Conservation (phyloP, 2,888 invertebrate genomes). For the Yponomeuta malinellus region DNA sequence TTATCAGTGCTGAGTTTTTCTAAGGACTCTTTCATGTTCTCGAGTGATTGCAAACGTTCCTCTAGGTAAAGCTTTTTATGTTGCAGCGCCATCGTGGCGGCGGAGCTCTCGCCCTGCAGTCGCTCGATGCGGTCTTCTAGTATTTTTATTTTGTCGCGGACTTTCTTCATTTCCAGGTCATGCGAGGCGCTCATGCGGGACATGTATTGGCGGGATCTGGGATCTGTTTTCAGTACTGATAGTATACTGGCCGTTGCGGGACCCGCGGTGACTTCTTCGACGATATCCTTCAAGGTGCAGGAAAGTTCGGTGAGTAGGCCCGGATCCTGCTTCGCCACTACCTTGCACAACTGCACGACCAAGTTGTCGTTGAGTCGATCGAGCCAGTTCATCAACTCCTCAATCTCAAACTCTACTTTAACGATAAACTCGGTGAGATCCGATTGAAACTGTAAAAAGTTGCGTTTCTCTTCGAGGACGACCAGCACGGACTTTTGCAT, state of each 20-base stretch:
- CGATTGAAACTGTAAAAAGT: constrained; percentile 25
- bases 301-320: constrained; percentile 25
- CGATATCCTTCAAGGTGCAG: constrained; percentile 26
- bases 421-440: constrained; percentile 32
- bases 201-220: background rate
- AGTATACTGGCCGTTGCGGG: background rate
- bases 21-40: constrained; percentile 31
- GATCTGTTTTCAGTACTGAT: background rate
- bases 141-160: constrained; percentile 30
- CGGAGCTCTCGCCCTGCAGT: constrained; percentile 25
- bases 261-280: constrained; percentile 16
- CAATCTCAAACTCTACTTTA: constrained; percentile 31
- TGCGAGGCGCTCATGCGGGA: constrained; percentile 19
- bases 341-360: constrained; percentile 29
- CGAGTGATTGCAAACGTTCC: constrained; percentile 32
- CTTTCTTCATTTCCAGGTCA: constrained; percentile 27
- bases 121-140: constrained; percentile 29
- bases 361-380: constrained; percentile 33
- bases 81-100: constrained; percentile 29
- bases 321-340: constrained; percentile 26
- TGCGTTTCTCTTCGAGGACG: constrained; percentile 32
- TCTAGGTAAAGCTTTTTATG: constrained; percentile 36
- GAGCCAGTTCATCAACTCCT: constrained; percentile 42
- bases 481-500: constrained; percentile 29
- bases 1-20: constrained; percentile 1